phyloP scores from a whole-genome alignment of 2,888 invertebrate genomes.

The Acanthosepion esculentum region DNA sequence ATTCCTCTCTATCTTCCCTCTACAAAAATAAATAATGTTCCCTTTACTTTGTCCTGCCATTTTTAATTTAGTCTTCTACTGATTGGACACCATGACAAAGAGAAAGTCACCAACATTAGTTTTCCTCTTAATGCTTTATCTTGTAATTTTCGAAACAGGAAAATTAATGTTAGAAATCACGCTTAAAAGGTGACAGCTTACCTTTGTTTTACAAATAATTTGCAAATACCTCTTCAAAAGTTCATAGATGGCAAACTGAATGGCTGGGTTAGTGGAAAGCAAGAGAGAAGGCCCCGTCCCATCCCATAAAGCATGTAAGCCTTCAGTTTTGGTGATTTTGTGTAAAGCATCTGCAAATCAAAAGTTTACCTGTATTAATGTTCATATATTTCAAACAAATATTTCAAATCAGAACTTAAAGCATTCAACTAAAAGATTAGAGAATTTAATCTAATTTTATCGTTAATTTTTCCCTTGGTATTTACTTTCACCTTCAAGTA shows the following conservation, averaged over 20 bases:
- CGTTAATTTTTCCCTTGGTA: too few relatives aligned
- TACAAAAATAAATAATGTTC: neutral
- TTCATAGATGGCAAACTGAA: constrained; percentile 95
- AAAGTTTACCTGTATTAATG: neutral
- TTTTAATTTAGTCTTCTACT: neutral
- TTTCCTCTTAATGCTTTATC: neutral
- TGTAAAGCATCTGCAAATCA: constrained; percentile 80
- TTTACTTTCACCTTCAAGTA: too few relatives aligned
- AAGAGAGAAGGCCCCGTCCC: constrained; percentile 89
- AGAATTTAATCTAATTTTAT: too few relatives aligned
- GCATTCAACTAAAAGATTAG: too few relatives aligned
- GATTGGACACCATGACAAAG: neutral
- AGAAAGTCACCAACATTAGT: neutral
- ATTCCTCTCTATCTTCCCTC: too few relatives aligned
- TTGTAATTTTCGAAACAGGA: neutral
- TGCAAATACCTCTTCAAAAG: constrained; percentile 84
- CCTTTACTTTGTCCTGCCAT: too few relatives aligned
- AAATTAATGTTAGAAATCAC: neutral
- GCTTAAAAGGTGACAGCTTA: constrained; percentile 50
- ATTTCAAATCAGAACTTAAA: neutral
- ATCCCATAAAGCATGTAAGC: constrained; percentile 85
- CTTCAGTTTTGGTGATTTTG: constrained; percentile 84
- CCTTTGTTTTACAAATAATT: constrained; percentile 62
- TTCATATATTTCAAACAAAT: neutral
- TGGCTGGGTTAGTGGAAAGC: constrained; percentile 89